A percentile compares a stretch with the other conserved stretches of the same genome.
These are phyloP conservation scores for Grapholita molesta DNA, from an alignment of 1,140 invertebrate species.

Conservation along the genomic window DNA sequence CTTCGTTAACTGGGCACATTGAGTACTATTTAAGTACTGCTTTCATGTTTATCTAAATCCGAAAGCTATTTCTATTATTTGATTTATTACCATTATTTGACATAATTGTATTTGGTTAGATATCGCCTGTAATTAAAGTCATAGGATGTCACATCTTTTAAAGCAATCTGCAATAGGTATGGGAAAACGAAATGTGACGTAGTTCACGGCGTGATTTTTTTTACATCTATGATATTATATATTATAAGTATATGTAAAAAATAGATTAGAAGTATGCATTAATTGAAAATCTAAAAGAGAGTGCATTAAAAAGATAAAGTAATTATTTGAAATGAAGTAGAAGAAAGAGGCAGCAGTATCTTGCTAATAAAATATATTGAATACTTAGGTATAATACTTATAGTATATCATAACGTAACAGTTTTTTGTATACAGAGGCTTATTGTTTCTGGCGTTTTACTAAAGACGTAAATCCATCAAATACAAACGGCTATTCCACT, in stretches of 20 bases:
- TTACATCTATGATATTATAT: background rate
- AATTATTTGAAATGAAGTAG: background rate
- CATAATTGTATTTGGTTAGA: too few relatives aligned
- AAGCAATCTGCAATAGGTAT: too few relatives aligned
- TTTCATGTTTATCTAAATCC: too few relatives aligned
- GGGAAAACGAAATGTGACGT: too few relatives aligned
- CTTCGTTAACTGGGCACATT: too few relatives aligned
- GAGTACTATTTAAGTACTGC: too few relatives aligned
- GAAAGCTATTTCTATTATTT: too few relatives aligned
- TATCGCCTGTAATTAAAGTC: too few relatives aligned
- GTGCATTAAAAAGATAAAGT: background rate
- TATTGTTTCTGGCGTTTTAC: background rate
- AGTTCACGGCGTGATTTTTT: too few relatives aligned
- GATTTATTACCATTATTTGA: too few relatives aligned
- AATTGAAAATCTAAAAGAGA: background rate
- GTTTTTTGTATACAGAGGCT: background rate
- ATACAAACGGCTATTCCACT: background rate
- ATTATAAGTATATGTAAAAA: background rate
- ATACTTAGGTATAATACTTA: background rate
- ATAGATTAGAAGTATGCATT: background rate
- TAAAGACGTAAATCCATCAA: slow-evolving; percentile 10
- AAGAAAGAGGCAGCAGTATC: background rate
- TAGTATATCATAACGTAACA: background rate
- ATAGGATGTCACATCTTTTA: too few relatives aligned
- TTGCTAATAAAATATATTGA: background rate